Conservation (phyloP, 1,140 invertebrate species). For the Ylistrum balloti region DNA sequence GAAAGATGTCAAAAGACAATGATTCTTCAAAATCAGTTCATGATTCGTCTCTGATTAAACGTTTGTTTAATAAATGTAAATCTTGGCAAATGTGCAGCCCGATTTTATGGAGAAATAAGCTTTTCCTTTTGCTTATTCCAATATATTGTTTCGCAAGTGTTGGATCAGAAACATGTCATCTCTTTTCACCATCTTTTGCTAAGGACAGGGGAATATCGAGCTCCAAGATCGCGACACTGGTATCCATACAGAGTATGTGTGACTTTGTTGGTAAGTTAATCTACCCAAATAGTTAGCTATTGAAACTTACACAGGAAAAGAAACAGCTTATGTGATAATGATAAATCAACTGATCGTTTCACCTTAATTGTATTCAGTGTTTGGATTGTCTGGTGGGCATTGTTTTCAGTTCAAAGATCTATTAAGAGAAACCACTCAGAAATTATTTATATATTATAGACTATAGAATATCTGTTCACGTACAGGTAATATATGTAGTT, state of each 20-base stretch:
- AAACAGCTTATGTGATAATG: too few relatives aligned
- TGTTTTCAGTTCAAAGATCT: too few relatives aligned
- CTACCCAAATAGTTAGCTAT: too few relatives aligned
- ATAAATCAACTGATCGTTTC: too few relatives aligned
- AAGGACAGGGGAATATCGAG: background rate
- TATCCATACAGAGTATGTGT: background rate
- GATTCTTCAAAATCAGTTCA: background rate
- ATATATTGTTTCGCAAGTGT: background rate
- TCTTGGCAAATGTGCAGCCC: constrained; percentile 12
- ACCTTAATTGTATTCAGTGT: too few relatives aligned
- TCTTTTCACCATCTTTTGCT: background rate
- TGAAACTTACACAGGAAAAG: too few relatives aligned
- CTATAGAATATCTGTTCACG: too few relatives aligned
- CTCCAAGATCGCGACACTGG: background rate
- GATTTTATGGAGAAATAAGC: background rate
- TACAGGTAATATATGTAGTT: too few relatives aligned
- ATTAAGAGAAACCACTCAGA: too few relatives aligned
- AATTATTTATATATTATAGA: too few relatives aligned
- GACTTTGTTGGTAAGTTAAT: background rate
- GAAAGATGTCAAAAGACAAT: background rate
- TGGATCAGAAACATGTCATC: background rate
- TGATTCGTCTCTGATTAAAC: background rate
- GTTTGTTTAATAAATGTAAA: background rate
- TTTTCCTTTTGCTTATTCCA: background rate
- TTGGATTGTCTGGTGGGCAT: too few relatives aligned